Conservation (phyloP, 2,797 vertebrate species). For the Melanogrammus aeglefinus region DNA sequence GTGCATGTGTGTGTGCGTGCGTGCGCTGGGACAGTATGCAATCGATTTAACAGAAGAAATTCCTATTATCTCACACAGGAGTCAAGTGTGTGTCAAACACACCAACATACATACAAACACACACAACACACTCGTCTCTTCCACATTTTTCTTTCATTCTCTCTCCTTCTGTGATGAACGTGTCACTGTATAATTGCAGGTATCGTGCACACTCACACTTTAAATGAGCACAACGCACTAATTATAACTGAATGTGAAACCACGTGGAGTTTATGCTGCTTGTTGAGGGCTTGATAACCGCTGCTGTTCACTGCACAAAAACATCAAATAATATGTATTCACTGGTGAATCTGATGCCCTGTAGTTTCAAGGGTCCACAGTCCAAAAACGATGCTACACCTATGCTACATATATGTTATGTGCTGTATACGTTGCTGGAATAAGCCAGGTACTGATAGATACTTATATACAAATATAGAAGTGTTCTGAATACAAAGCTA, state of each 20-base stretch:
- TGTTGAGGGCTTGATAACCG: neutral
- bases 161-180: neutral
- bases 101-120: neutral
- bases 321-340: neutral
- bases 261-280: neutral
- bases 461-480: no score
- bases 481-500: no score
- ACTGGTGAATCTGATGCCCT: neutral
- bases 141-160: neutral
- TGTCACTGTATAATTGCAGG: neutral
- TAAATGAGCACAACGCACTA: neutral
- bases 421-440: no score
- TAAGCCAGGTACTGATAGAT: no score
- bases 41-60: constrained; percentile 3
- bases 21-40: neutral
- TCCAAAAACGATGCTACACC: no score
- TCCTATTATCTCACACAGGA: constrained; percentile 1
- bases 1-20: neutral
- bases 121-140: neutral
- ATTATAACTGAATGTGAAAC: neutral
- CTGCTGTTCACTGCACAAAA: neutral
- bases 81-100: neutral
- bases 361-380: neutral
- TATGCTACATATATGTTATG: no score
- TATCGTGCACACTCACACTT: neutral